Base-by-base conservation (phyloP, 2,113 vertebrate species). In the Lanius collurio region DNA sequence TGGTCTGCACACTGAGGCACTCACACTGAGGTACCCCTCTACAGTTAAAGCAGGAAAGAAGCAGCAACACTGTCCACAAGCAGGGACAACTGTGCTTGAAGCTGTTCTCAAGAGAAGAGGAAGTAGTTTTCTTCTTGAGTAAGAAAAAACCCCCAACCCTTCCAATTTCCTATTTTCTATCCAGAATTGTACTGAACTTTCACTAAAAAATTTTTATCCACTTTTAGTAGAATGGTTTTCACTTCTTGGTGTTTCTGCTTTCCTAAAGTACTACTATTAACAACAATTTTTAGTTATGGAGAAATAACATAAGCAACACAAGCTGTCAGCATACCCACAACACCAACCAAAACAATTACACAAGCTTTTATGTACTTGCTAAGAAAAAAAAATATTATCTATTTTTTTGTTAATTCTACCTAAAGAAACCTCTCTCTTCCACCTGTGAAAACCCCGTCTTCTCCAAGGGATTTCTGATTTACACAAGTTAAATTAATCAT, bases 1-100 rank as follows among this genome's bases (percentile, higher is more conserved):
- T 18, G 55, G 13, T 23, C 33, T 20, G 59, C 3, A 39, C 14
- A 16, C 6, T 4, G 30, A 5, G 15, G 28, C 19, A 67, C 4
- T 0, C 4, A 41, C 12, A 1, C 2, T 3, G 14, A 21, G 46
- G 14, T 26, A 59, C 12, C 19, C 73, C 6, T 3, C n/a, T 21
- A 56, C 0, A 1, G 24, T 12, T 74, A 49, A 70, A 90, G 47
- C 19, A 44, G 39, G 46, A 46, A 80, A 64, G 35, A 33, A 59
- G 41, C 3, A 93, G 23, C 11, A 26, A 64, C 15, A 11, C 22
- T n/a, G 70, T 8, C 33, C 64, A 27, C 1, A 2, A 82, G 71
- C 70, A 65, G 46, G 47, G 46, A 46, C n/a, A 90, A n/a, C 0
- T 39, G 17, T 28, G 39, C 41, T 46, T 0, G 1, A 83, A 59